Base-by-base conservation (phyloP, 2,797 vertebrate genomes). In the Cynopterus sphinx region DNA sequence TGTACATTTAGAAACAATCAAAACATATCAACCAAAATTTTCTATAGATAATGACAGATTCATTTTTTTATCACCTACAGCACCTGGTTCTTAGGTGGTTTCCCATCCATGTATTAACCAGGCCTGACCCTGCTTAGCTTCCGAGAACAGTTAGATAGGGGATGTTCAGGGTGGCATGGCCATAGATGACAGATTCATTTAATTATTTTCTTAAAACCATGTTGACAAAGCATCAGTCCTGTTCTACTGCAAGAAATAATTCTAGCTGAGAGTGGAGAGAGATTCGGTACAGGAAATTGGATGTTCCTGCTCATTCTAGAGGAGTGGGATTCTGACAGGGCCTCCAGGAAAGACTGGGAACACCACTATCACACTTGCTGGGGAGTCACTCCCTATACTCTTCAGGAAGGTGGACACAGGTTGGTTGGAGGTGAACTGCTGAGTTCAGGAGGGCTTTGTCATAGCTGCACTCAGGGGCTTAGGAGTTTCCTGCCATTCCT, bases 161-260 rank as follows among this genome's bases (percentile, higher is more conserved):
- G 15, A 0, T 49, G 49, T 49, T 49, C 49, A 49, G 49, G 49
- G 49, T 49, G 49, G 49, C 49, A 49, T 49, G 49, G 49, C 49
- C 49, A 16, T 49, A 49, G 49, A 49, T 4, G 15, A 49, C 15
- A 49, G 49, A 49, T 49, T 49, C 49, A 6, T 49, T 49, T 49
- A 49, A 49, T 49, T 77, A 41, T 82, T 75, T 89, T 91, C 28
- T 51, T 31, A 82, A 81, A 77, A 57, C 33, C 10, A n/a, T 41
- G 26, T 55, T 86, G 5, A 63, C 39, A 33, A 81, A 71, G n/a
- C n/a, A 78, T 51, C n/a, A 67, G 11, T 75, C 33, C 10, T 33
- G 9, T 74, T 85, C 6, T 51, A 31, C 39, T 57, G 12, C 17
- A 90, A 91, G 26, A 57, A 55, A 86, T 68, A 84, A 59, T 36